These are phyloP conservation scores for Octomys mimax DNA, from an alignment of 2,797 vertebrate genomes.

Conservation along the genomic window DNA sequence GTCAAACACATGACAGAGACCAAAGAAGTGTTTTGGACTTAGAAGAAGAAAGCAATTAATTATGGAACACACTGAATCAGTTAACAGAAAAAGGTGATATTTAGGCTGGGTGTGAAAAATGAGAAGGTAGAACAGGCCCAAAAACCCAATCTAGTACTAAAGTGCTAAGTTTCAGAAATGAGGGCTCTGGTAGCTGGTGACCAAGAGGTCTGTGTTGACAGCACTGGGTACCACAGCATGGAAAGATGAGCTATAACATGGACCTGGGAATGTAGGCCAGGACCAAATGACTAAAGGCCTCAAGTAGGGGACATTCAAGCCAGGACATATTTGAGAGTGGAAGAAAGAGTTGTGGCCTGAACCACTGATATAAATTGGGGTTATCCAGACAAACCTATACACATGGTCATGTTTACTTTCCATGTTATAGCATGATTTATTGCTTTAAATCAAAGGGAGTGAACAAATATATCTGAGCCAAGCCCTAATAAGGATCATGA, in stretches of 20 bases:
- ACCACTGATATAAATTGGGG: neutral
- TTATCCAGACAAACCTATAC: neutral
- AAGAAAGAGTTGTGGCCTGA: neutral
- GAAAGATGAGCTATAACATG: accelerated
- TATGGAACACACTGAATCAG: neutral
- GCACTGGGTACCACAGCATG: neutral
- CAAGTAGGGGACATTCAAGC: neutral
- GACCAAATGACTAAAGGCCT: neutral
- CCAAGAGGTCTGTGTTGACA: neutral
- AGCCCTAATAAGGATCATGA: neutral
- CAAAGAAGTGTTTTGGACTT: neutral
- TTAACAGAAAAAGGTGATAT: neutral
- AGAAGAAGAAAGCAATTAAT: constrained; percentile 14
- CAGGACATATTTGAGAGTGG: neutral
- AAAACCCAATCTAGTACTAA: neutral
- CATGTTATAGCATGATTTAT: neutral
- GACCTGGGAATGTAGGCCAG: neutral
- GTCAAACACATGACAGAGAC: neutral
- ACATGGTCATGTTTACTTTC: neutral
- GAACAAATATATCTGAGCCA: neutral
- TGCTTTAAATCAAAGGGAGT: neutral
- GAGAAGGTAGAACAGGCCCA: neutral
- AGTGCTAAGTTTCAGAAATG: neutral
- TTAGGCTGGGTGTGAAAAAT: constrained; percentile 12
- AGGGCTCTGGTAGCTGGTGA: neutral